Evolutionary conservation across 1,140 invertebrate species (phyloP).

Genomic region (Aphaenogaster ashmeadi): DNA sequence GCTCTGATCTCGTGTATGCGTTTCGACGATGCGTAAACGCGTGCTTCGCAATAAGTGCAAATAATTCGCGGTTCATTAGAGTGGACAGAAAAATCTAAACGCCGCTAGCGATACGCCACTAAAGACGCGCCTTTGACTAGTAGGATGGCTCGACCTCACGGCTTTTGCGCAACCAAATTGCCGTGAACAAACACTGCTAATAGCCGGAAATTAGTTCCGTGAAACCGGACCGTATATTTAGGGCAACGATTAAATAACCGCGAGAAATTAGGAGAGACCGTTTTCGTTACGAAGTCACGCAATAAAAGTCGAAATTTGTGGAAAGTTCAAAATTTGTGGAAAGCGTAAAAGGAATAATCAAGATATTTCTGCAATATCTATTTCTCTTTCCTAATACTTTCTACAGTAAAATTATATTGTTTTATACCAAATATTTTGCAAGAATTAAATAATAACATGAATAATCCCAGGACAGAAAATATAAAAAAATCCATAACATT

Average conservation of each 20-base stretch:
- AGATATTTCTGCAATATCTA: neutral
- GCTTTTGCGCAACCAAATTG: constrained; percentile 44
- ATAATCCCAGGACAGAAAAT: neutral
- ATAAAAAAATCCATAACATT: neutral
- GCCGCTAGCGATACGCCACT: constrained; percentile 39
- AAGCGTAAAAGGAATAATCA: neutral
- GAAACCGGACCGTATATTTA: constrained; percentile 26
- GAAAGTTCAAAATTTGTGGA: neutral
- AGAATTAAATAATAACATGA: neutral
- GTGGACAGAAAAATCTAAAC: constrained; percentile 50
- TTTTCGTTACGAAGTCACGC: neutral
- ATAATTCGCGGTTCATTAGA: constrained; percentile 59
- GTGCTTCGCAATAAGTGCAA: neutral
- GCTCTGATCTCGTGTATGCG: constrained; percentile 8
- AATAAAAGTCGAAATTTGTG: neutral
- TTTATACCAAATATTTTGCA: neutral
- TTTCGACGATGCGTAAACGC: constrained; percentile 34
- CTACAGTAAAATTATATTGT: neutral
- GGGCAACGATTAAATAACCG: neutral
- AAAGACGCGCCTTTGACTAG: constrained; percentile 35
- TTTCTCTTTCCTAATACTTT: neutral
- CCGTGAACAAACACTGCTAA: constrained; percentile 45
- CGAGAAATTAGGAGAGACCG: neutral
- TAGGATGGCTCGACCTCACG: neutral
- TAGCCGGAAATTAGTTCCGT: constrained; percentile 54